Percentiles rank a stretch among this genome's conserved stretches.
Conservation (phyloP, 2,797 vertebrate species). For the Sebastes trivittatus region DNA sequence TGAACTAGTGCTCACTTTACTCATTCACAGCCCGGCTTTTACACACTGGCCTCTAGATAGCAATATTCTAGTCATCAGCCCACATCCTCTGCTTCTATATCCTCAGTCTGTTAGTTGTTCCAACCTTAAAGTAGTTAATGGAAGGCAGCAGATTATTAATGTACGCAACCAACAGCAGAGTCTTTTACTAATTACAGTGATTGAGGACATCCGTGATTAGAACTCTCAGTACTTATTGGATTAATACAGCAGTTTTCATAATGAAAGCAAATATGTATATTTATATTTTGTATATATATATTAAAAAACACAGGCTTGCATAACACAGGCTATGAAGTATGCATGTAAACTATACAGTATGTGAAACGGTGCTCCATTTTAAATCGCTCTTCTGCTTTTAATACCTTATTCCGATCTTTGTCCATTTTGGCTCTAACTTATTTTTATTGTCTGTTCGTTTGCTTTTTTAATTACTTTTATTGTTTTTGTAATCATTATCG, state of each 20-base stretch:
- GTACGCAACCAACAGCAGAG: background rate
- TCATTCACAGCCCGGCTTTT: background rate
- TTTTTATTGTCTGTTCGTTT: no score
- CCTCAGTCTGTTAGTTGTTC: background rate
- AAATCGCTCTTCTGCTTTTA: no score
- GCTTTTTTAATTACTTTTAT: no score
- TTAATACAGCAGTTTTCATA: background rate
- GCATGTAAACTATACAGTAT: background rate
- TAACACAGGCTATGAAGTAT: background rate
- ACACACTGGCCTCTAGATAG: background rate
- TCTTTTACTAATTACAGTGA: background rate
- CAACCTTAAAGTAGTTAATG: background rate
- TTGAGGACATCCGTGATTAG: background rate
- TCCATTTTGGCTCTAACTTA: no score
- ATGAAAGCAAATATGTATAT: background rate
- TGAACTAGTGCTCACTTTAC: conserved; percentile 5
- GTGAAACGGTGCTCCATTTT: no score
- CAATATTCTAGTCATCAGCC: background rate
- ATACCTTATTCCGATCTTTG: no score
- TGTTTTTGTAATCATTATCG: no score
- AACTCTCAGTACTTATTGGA: background rate
- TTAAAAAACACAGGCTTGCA: background rate
- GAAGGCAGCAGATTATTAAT: background rate
- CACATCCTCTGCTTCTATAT: background rate
- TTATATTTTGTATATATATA: background rate